phyloP scores from a whole-genome alignment of 2,797 vertebrate species.

The Aphelocoma californica region DNA sequence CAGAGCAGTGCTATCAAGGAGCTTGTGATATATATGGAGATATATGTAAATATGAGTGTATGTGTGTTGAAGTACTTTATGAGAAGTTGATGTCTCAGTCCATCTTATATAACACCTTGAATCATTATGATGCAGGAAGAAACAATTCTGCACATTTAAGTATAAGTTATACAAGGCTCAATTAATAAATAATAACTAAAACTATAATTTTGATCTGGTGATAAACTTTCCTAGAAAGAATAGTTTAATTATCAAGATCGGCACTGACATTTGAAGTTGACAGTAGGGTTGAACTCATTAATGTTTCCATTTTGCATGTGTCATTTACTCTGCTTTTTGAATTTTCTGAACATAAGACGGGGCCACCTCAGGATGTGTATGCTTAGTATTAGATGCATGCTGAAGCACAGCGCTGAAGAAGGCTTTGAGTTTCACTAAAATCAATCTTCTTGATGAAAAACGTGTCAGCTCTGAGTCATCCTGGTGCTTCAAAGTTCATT shows the following conservation, averaged over 20 bases:
- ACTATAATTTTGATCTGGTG: neutral
- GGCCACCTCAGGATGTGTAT: neutral
- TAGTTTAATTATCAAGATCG: neutral
- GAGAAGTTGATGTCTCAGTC: neutral
- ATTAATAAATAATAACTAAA: slow-evolving; percentile 6
- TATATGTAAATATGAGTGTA: neutral
- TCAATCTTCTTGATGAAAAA: neutral
- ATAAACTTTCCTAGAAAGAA: slow-evolving; percentile 4
- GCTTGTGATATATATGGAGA: neutral
- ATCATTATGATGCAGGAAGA: neutral
- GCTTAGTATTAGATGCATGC: neutral
- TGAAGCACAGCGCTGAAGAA: neutral
- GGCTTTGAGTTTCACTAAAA: neutral
- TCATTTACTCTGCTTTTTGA: neutral
- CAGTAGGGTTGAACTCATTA: slow-evolving; percentile 5
- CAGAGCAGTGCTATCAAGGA: neutral
- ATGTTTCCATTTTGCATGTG: slow-evolving; percentile 3
- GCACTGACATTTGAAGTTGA: neutral
- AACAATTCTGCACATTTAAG: neutral
- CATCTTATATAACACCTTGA: neutral
- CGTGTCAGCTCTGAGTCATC: neutral
- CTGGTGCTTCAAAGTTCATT: neutral
- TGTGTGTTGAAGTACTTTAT: neutral
- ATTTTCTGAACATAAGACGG: neutral
- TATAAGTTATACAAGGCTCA: neutral